Evolutionary conservation across 2,797 vertebrate species (phyloP).

Genomic region (Neoniphon sammara): DNA sequence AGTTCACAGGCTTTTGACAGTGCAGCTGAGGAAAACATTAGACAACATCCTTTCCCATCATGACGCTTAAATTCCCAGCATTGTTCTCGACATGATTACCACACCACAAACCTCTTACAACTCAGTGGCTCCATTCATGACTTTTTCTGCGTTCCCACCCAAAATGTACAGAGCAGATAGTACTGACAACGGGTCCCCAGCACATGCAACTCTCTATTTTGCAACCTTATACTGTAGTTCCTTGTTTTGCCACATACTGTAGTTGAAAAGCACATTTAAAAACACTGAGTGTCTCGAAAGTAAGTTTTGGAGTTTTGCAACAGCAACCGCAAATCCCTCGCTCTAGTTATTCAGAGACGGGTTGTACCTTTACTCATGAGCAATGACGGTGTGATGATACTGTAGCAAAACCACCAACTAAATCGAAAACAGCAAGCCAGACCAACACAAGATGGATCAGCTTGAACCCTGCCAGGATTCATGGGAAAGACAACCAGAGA

Average conservation of each 20-base stretch:
- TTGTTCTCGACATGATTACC: slow-evolving; percentile 37
- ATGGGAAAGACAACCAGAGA: slow-evolving; percentile 15
- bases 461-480: slow-evolving; percentile 9
- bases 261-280: not conserved
- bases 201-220: slow-evolving; percentile 49
- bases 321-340: slow-evolving; percentile 34
- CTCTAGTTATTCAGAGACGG: slow-evolving; percentile 46
- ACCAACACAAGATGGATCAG: slow-evolving; percentile 6
- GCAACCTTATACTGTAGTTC: slow-evolving; percentile 68
- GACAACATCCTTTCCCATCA: slow-evolving; percentile 49
- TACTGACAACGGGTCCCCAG: slow-evolving; percentile 8
- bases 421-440: slow-evolving; percentile 46
- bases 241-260: slow-evolving; percentile 38
- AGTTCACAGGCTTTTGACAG: no score
- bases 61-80: slow-evolving; percentile 54
- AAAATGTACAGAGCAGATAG: slow-evolving; percentile 59
- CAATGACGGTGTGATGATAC: slow-evolving; percentile 41
- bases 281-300: slow-evolving; percentile 16
- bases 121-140: slow-evolving; percentile 70
- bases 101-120: slow-evolving; percentile 21
- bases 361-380: slow-evolving; percentile 47
- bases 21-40: slow-evolving; percentile 19
- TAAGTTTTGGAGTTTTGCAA: slow-evolving; percentile 45
- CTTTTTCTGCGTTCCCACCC: slow-evolving; percentile 53
- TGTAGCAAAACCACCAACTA: slow-evolving; percentile 41